Conservation (phyloP, 2,888 invertebrate genomes). For the Mystacides longicornis region DNA sequence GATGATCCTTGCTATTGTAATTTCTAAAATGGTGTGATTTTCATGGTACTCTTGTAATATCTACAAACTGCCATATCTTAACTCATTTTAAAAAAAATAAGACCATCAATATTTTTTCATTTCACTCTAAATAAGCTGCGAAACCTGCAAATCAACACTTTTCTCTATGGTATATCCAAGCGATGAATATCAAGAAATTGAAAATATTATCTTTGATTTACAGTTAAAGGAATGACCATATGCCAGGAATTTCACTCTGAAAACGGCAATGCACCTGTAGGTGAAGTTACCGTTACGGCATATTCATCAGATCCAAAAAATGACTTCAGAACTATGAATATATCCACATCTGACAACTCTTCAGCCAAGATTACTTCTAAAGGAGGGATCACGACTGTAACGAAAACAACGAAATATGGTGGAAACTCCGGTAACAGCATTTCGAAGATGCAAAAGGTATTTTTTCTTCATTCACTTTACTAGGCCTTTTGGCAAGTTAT, state of each 20-base stretch:
- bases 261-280: constrained; percentile 61
- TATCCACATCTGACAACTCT: constrained; percentile 21
- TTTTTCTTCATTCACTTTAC: too few relatives aligned
- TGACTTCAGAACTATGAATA: constrained; percentile 36
- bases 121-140: too few relatives aligned
- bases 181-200: background rate
- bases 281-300: constrained; percentile 61
- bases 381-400: constrained; percentile 20
- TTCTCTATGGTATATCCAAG: too few relatives aligned
- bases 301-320: constrained; percentile 60
- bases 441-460: constrained; percentile 38
- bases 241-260: constrained; percentile 61
- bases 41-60: too few relatives aligned
- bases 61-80: too few relatives aligned
- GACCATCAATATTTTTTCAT: too few relatives aligned
- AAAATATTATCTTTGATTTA: constrained; percentile 17
- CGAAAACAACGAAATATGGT: constrained; percentile 44
- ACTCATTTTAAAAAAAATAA: too few relatives aligned
- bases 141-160: too few relatives aligned
- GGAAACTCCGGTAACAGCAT: constrained; percentile 39
- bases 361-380: background rate
- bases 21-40: background rate
- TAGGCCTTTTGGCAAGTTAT: too few relatives aligned
- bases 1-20: background rate
- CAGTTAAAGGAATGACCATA: constrained; percentile 67